These are phyloP conservation scores for Nothura maculosa DNA, from an alignment of 2,797 vertebrate genomes.

Conservation along the genomic window DNA sequence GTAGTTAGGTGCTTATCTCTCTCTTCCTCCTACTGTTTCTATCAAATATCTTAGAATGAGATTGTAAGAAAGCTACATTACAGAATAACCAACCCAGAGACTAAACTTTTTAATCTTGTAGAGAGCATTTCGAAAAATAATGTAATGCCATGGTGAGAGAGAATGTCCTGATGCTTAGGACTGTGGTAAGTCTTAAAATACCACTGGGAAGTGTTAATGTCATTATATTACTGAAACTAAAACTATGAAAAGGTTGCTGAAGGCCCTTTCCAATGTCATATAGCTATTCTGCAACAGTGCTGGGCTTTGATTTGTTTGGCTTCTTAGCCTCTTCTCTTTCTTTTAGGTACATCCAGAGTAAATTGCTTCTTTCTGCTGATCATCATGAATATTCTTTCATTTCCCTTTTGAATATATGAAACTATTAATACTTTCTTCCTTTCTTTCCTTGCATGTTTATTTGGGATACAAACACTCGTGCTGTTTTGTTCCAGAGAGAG, in stretches of 20 bases:
- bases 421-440: background rate
- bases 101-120: background rate
- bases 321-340: background rate
- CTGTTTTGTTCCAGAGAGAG: background rate
- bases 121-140: background rate
- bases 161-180: background rate
- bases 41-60: background rate
- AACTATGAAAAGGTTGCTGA: background rate
- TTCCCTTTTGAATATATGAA: background rate
- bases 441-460: background rate
- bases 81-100: background rate
- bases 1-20: background rate
- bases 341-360: fast-evolving
- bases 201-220: background rate
- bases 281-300: too few relatives aligned
- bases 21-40: background rate
- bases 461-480: fast-evolving
- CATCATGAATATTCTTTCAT: background rate
- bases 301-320: fast-evolving
- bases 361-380: background rate
- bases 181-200: background rate
- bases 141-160: background rate
- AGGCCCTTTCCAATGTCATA: background rate
- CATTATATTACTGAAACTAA: background rate
- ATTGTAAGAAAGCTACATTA: background rate